Conservation (phyloP, 2,113 vertebrate genomes). For the Alectura lathami region DNA sequence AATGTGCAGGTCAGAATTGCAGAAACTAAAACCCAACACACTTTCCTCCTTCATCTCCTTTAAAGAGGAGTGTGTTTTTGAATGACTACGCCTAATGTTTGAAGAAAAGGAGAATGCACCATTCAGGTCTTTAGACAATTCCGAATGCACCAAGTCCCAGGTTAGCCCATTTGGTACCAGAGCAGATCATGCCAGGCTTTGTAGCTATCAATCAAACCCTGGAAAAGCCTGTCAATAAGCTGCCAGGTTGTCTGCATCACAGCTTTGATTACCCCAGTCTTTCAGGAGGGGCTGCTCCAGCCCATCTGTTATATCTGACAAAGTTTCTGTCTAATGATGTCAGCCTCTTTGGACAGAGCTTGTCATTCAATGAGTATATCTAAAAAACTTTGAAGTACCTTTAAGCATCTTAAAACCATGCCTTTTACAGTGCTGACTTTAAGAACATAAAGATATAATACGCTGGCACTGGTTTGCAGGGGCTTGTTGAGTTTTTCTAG, state of each 20-base stretch:
- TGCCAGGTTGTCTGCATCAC: background rate
- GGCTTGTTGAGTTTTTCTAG: background rate
- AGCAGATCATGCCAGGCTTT: background rate
- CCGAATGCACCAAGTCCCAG: background rate
- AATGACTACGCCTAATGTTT: background rate
- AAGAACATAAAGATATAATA: background rate
- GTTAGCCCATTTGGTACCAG: background rate
- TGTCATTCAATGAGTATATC: background rate
- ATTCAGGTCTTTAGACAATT: background rate
- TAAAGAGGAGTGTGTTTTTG: background rate
- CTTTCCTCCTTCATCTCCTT: background rate
- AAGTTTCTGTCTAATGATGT: background rate
- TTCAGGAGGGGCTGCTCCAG: background rate
- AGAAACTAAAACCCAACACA: background rate
- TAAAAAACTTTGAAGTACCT: background rate
- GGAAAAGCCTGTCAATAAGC: rapidly evolving
- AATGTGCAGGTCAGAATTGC: background rate
- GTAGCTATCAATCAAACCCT: background rate
- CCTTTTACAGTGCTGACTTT: background rate
- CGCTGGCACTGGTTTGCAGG: background rate
- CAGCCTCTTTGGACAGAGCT: background rate
- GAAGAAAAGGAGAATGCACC: background rate
- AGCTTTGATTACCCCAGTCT: background rate
- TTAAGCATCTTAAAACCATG: background rate
- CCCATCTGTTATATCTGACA: background rate